phyloP scores from a whole-genome alignment of 2,113 vertebrate species.

The Salvator merianae region DNA sequence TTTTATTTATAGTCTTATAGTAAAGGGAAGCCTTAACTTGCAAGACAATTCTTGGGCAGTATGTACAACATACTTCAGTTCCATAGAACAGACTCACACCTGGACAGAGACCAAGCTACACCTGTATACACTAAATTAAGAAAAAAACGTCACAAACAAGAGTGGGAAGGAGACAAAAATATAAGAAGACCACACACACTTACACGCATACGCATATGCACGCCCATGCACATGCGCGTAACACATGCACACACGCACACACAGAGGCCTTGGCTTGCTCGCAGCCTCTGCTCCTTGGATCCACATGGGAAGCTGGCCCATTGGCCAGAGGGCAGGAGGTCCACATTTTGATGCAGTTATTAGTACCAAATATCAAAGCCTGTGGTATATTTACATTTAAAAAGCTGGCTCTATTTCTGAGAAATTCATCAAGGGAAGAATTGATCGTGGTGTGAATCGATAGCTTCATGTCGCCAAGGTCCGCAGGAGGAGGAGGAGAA shows the following conservation, averaged over 20 bases:
- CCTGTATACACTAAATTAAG: slow-evolving; percentile 79
- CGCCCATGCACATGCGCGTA: slow-evolving; percentile 53
- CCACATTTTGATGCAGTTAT: slow-evolving; percentile 48
- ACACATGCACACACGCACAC: slow-evolving; percentile 61
- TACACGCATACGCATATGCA: slow-evolving; percentile 45
- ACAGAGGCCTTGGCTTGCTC: slow-evolving; percentile 25
- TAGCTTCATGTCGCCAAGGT: slow-evolving; percentile 56
- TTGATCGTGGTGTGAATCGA: slow-evolving; percentile 67
- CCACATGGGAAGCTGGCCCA: slow-evolving; percentile 8
- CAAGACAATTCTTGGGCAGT: slow-evolving; percentile 94
- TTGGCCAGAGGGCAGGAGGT: slow-evolving; percentile 29
- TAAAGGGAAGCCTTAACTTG: slow-evolving; percentile 97
- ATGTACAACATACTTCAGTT: slow-evolving; percentile 99
- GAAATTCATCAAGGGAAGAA: slow-evolving; percentile 63
- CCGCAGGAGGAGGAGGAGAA: slow-evolving; percentile 59
- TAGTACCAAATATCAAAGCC: slow-evolving; percentile 69
- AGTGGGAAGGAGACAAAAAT: slow-evolving; percentile 69
- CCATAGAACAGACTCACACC: slow-evolving; percentile 88
- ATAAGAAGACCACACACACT: slow-evolving; percentile 65
- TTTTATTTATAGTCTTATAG: slow-evolving; percentile 99
- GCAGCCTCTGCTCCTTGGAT: slow-evolving; percentile 3
- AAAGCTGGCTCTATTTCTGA: slow-evolving; percentile 68
- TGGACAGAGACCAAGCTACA: slow-evolving; percentile 74
- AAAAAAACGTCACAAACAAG: slow-evolving; percentile 62
- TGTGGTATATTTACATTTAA: slow-evolving; percentile 72